phyloP scores from a whole-genome alignment of 2,113 vertebrate genomes.

The Hemibagrus wyckioides region DNA sequence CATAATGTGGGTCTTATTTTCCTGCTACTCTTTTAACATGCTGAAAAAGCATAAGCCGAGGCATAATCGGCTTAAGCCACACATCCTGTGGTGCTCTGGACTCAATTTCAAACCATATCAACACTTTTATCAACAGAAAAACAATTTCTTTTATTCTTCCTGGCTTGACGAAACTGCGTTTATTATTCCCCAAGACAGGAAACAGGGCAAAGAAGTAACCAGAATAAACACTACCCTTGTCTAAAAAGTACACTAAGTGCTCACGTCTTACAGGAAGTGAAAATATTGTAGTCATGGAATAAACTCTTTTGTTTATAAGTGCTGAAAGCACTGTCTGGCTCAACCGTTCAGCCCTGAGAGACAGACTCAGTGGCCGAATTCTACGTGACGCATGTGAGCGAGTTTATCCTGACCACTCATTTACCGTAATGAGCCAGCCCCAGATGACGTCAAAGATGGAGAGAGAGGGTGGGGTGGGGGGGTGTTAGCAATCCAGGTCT shows the following conservation, averaged over 20 bases:
- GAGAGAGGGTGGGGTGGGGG: background rate
- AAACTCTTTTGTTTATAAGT: background rate
- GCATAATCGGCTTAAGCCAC: background rate
- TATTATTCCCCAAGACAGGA: slow-evolving; percentile 3
- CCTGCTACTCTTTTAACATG: background rate
- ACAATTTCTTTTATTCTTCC: background rate
- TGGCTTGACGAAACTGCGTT: background rate
- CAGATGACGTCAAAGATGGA: slow-evolving; percentile 37
- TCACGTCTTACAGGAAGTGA: background rate
- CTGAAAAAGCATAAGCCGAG: background rate
- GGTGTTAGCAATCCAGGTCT: slow-evolving; percentile 17
- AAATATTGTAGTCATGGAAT: background rate
- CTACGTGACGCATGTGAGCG: background rate
- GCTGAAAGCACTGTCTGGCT: background rate
- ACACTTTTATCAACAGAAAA: slow-evolving; percentile 2
- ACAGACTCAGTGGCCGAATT: background rate
- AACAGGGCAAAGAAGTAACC: background rate
- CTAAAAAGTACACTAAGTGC: background rate
- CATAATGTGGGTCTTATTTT: background rate
- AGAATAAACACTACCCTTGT: background rate
- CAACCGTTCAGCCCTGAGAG: background rate
- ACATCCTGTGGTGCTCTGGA: background rate
- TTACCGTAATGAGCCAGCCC: slow-evolving; percentile 16
- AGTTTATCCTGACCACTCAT: slow-evolving; percentile 9
- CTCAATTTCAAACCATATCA: slow-evolving; percentile 1